These are phyloP conservation scores for Leptopilina boulardi DNA, from an alignment of 1,140 invertebrate genomes.

Conservation along the genomic window DNA sequence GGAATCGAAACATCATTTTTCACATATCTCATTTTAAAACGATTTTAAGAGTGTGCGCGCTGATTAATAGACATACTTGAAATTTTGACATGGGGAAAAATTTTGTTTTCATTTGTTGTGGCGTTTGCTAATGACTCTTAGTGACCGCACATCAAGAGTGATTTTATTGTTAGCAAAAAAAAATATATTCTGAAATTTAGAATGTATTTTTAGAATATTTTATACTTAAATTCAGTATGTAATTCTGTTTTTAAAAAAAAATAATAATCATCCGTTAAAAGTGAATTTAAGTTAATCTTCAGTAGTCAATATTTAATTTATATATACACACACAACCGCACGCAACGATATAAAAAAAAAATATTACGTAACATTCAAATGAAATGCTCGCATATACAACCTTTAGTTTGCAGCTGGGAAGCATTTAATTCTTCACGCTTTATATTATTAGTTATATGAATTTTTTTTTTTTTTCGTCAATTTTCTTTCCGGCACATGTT, in stretches of 20 bases:
- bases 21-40: neutral
- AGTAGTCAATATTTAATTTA: no score
- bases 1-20: slow-evolving; percentile 12
- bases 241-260: no score
- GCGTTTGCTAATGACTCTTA: neutral
- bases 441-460: neutral
- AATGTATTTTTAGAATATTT: no score
- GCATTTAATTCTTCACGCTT: slow-evolving; percentile 1
- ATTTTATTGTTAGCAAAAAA: no score
- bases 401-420: neutral
- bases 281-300: no score
- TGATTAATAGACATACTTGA: neutral
- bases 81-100: neutral
- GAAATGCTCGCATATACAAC: neutral
- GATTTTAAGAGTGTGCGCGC: neutral
- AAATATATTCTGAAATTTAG: no score
- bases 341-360: no score
- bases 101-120: slow-evolving; percentile 32
- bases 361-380: no score
- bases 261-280: no score
- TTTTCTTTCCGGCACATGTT: neutral
- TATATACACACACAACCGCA: no score
- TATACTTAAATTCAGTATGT: no score
- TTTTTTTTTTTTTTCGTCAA: neutral
- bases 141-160: no score